Evolutionary conservation across 2,888 invertebrate species (phyloP).

Genomic region (Diarsia mendica): DNA sequence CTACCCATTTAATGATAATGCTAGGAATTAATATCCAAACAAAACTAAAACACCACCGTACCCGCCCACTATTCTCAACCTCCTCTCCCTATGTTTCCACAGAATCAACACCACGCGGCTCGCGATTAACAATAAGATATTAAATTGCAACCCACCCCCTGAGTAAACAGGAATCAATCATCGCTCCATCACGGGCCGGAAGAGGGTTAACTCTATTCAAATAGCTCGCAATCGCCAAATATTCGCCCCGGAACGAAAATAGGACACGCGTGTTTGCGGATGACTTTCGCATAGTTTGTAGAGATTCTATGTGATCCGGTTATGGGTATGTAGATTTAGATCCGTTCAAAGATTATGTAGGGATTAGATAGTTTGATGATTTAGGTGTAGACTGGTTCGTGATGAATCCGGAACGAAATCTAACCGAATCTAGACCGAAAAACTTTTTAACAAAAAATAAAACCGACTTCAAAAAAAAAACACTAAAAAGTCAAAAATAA

Average conservation of each 20-base stretch:
- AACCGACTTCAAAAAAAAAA: too few species aligned
- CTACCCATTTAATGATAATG: neutral
- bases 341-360: neutral
- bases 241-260: conserved; percentile 74
- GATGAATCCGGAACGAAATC: neutral
- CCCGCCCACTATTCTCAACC: conserved; percentile 12
- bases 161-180: conserved; percentile 90
- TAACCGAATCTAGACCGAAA: too few species aligned
- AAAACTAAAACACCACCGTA: neutral
- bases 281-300: conserved; percentile 48
- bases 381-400: neutral
- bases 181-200: conserved; percentile 82
- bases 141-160: conserved; percentile 80
- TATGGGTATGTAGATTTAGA: neutral
- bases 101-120: conserved; percentile 76
- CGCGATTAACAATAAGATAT: conserved; percentile 89
- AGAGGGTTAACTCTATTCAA: conserved; percentile 88
- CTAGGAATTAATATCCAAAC: neutral
- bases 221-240: conserved; percentile 80
- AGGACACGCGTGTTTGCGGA: conserved; percentile 62
- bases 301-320: conserved; percentile 25
- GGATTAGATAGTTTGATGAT: conserved; percentile 4
- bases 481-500: too few species aligned
- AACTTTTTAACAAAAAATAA: too few species aligned
- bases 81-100: conserved; percentile 60